These are phyloP conservation scores for Mustelus asterias DNA, from an alignment of 2,113 vertebrate genomes.

Conservation along the genomic window DNA sequence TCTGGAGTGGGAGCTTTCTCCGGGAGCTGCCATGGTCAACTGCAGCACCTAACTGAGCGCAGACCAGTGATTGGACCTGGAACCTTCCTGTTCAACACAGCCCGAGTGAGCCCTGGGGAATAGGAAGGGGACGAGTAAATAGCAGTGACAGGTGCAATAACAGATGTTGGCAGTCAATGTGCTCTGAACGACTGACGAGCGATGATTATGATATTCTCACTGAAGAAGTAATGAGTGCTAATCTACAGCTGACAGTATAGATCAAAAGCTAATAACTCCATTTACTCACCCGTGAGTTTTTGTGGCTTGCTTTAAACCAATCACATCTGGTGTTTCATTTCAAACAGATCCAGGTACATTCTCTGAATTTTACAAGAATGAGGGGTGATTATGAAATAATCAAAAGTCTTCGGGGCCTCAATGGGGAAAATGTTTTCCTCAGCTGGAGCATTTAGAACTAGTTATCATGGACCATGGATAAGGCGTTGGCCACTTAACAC, in stretches of 20 bases:
- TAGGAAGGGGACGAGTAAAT: neutral
- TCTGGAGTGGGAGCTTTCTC: too few species aligned
- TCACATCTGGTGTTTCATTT: neutral
- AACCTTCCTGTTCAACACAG: too few species aligned
- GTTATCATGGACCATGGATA: too few species aligned
- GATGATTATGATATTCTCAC: constrained; percentile 4
- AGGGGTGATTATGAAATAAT: too few species aligned
- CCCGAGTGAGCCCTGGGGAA: neutral
- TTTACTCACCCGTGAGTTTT: neutral
- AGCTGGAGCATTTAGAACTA: too few species aligned
- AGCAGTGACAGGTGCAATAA: neutral
- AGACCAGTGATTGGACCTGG: neutral
- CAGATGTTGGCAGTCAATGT: neutral
- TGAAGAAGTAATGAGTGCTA: neutral
- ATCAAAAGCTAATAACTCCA: neutral
- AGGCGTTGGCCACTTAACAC: too few species aligned
- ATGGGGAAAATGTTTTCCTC: too few species aligned
- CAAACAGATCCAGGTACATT: neutral
- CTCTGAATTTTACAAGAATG: neutral
- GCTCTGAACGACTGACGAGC: neutral
- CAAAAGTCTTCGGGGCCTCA: too few species aligned
- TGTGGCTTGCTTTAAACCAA: neutral
- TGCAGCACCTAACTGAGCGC: neutral
- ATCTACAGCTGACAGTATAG: neutral
- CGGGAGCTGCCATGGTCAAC: neutral